Evolutionary conservation across 2,797 vertebrate genomes (phyloP).

Genomic region (Jordanella pulchra): DNA sequence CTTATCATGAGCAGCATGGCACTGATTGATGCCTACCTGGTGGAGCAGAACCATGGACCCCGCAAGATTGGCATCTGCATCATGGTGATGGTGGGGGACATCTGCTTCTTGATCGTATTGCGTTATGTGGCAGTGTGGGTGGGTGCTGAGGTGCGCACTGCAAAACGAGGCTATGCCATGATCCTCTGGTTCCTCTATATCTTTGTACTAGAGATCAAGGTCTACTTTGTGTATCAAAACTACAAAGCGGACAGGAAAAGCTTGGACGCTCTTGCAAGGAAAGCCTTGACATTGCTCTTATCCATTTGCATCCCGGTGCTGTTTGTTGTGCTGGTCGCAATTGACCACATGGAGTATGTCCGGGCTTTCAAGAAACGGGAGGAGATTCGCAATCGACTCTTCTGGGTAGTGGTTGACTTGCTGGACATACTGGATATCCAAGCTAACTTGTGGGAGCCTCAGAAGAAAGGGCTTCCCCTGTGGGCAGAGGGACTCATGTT

Average conservation of each 20-base stretch:
- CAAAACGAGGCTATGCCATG: constrained; percentile 89
- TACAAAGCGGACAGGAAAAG: constrained; percentile 88
- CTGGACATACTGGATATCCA: constrained; percentile 90
- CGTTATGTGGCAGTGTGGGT: constrained; percentile 90
- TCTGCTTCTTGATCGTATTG: constrained; percentile 87
- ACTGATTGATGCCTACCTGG: constrained; percentile 83
- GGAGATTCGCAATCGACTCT: constrained; percentile 86
- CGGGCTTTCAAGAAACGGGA: constrained; percentile 87
- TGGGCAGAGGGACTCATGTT: constrained; percentile 87
- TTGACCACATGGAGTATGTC: constrained; percentile 88
- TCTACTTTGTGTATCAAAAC: constrained; percentile 90
- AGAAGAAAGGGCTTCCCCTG: constrained; percentile 83
- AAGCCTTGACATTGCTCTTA: constrained; percentile 80
- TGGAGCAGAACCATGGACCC: constrained; percentile 86
- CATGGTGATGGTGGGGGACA: constrained; percentile 88
- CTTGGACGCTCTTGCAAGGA: constrained; percentile 82
- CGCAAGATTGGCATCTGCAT: constrained; percentile 83
- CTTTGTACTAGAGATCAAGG: constrained; percentile 87
- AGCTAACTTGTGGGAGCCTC: constrained; percentile 87
- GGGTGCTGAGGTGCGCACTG: constrained; percentile 87
- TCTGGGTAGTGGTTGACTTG: constrained; percentile 90
- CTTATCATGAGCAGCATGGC: constrained; percentile 87
- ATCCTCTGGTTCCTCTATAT: constrained; percentile 88
- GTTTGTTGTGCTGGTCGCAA: constrained; percentile 82
- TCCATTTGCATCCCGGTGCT: constrained; percentile 82